phyloP scores from a whole-genome alignment of 2,113 vertebrate genomes.

The Proterorhinus semilunaris region DNA sequence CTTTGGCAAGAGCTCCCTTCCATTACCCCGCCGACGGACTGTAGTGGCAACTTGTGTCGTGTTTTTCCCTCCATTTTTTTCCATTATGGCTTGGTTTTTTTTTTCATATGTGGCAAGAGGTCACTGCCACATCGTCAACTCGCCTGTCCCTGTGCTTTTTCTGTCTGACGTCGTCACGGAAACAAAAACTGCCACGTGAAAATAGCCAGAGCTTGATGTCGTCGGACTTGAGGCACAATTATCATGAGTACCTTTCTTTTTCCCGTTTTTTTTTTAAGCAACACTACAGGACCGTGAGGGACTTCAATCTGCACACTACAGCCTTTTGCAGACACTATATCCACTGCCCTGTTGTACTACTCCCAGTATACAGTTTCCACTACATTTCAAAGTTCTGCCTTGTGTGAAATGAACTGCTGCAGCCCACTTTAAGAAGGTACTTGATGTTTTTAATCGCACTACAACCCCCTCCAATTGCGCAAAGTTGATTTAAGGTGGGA shows the following conservation, averaged over 20 bases:
- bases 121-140: conserved; percentile 59
- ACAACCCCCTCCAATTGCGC: conserved; percentile 3
- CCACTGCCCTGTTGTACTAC: conserved; percentile 35
- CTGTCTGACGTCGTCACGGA: conserved; percentile 40
- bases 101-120: conserved; percentile 31
- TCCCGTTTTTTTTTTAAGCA: conserved; percentile 4
- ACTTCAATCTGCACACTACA: conserved; percentile 44
- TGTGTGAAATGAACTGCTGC: conserved; percentile 19
- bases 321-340: conserved; percentile 20
- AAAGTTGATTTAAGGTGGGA: conserved; percentile 4
- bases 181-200: conserved; percentile 30
- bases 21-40: conserved; percentile 54
- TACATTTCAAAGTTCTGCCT: conserved; percentile 19
- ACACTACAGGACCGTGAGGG: conserved; percentile 44
- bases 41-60: conserved; percentile 40
- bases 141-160: conserved; percentile 30
- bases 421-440: conserved; percentile 46
- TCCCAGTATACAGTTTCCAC: conserved; percentile 23
- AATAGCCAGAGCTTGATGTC: conserved; percentile 21
- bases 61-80: conserved; percentile 3
- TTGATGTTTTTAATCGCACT: conserved; percentile 47
- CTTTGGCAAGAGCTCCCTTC: conserved; percentile 55
- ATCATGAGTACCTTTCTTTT: conserved; percentile 22
- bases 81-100: not conserved
- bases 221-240: conserved; percentile 31